A percentile compares a stretch with the other conserved stretches of the same genome.
These are phyloP conservation scores for Epistrophella euchroma DNA, from an alignment of 2,888 invertebrate genomes.

Conservation along the genomic window DNA sequence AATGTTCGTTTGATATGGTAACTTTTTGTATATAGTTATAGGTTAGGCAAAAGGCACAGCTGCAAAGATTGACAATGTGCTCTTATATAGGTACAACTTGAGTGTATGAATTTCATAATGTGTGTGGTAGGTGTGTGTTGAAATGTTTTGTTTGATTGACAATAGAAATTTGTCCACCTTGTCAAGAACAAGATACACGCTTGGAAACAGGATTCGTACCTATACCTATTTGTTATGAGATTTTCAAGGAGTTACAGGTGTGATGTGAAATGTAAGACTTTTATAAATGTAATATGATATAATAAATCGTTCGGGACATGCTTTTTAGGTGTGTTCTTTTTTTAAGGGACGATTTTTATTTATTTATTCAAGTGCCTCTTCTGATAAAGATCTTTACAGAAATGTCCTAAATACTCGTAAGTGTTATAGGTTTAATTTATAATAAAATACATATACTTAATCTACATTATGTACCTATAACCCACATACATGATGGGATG, in stretches of 20 bases:
- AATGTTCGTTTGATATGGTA: constrained; percentile 37
- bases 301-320: constrained; percentile 7
- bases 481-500: too few species aligned
- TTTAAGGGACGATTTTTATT: not conserved
- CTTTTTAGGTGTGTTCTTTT: not conserved
- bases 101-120: constrained; percentile 28
- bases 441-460: too few species aligned
- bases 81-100: not conserved
- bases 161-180: constrained; percentile 60
- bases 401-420: too few species aligned
- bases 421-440: too few species aligned
- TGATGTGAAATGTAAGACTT: constrained; percentile 15
- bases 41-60: constrained; percentile 9
- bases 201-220: constrained; percentile 57
- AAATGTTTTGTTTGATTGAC: constrained; percentile 69
- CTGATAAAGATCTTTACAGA: not conserved
- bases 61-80: not conserved
- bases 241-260: constrained; percentile 38
- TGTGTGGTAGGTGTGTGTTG: constrained; percentile 64
- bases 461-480: too few species aligned
- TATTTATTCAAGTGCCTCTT: not conserved
- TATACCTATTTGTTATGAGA: not conserved
- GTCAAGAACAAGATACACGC: not conserved
- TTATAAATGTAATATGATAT: constrained; percentile 19
- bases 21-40: not conserved